Evolutionary conservation across 1,140 invertebrate genomes (phyloP), one percentile per base, ranked within the genome.

Genomic region (Drosophila obscura): DNA sequence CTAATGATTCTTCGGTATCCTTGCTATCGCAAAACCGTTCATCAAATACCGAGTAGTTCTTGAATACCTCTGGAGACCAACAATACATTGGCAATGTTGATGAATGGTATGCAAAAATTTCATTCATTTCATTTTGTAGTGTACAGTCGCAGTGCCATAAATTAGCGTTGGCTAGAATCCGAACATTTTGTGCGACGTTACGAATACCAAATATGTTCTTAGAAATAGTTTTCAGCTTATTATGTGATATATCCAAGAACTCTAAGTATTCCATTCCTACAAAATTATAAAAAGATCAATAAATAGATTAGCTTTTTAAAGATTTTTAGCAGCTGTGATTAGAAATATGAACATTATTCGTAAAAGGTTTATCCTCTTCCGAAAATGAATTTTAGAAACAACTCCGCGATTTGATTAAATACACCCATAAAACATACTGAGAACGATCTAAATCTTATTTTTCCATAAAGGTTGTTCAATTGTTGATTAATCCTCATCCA

Each of bases 121-220:
- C 7, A 6, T 45, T 64, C 65, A 88, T 71, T 24, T 81, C 57
- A 15, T 6, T 15, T 7, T 59, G 57, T 28, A 89, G 31, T 5
- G 61, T 6, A 31, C 84, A 89, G 22, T 71, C 62, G 28, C 84
- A 89, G 9, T 82, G 60, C 84, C 81, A 89, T 2, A 19, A 22
- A 75, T 89, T 89, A 13, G 15, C 16, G 7, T 41, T 19, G 1
- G 73, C 67, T 44, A 49, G 24, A 6, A 85, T 73, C 22, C 35
- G 44, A 6, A 83, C 28, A 46, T 79, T 76, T 7, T 6, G 13
- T 4, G 75, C 49, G 1, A 78, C 63, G 6, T 61, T 48, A 4
- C 24, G 60, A 51, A 66, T 44, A 1, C 78, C 80, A 41, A 88
- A 88, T 31, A 88, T 76, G 4, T 13, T 51, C 9, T 41, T 49